Percentiles rank a stretch among this genome's conserved stretches.
Evolutionary conservation across 2,888 invertebrate genomes (phyloP).

Genomic region (Lycaena phlaeas): DNA sequence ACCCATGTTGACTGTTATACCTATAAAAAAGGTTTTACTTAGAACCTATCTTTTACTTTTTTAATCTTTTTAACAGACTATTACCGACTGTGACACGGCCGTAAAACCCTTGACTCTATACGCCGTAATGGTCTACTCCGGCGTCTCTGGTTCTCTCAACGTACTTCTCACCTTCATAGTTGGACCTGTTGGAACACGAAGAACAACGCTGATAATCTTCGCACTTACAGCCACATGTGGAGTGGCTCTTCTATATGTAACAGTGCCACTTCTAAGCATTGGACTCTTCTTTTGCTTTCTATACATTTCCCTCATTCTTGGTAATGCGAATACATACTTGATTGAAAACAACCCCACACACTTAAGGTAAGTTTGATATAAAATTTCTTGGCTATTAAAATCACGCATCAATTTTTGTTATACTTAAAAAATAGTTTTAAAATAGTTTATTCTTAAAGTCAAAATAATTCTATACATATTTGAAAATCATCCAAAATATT

Average conservation of each 20-base stretch:
- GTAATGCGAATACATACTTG: conserved; percentile 49
- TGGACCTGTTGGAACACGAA: conserved; percentile 38
- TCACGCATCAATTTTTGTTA: too few relatives aligned
- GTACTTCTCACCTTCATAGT: conserved; percentile 43
- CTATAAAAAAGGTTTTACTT: too few relatives aligned
- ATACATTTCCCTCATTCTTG: conserved; percentile 45
- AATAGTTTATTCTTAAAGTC: too few relatives aligned
- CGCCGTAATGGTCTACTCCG: conserved; percentile 49
- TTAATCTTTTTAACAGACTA: conserved; percentile 31
- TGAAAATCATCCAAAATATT: too few relatives aligned
- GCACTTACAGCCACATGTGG: conserved; percentile 31
- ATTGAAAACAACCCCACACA: conserved; percentile 56
- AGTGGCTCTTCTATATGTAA: conserved; percentile 35
- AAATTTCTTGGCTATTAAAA: conserved; percentile 1
- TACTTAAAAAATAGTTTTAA: too few relatives aligned
- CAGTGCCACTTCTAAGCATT: conserved; percentile 42
- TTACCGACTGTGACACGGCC: conserved; percentile 35
- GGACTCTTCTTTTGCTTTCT: conserved; percentile 44
- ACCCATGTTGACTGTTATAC: too few relatives aligned
- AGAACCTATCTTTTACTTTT: too few relatives aligned
- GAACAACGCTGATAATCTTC: conserved; percentile 37
- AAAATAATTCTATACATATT: too few relatives aligned
- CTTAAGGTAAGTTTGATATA: conserved; percentile 34
- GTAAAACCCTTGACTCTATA: conserved; percentile 43
- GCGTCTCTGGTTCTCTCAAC: conserved; percentile 29